phyloP scores from a whole-genome alignment of 2,888 invertebrate genomes.

The Pterostichus niger region DNA sequence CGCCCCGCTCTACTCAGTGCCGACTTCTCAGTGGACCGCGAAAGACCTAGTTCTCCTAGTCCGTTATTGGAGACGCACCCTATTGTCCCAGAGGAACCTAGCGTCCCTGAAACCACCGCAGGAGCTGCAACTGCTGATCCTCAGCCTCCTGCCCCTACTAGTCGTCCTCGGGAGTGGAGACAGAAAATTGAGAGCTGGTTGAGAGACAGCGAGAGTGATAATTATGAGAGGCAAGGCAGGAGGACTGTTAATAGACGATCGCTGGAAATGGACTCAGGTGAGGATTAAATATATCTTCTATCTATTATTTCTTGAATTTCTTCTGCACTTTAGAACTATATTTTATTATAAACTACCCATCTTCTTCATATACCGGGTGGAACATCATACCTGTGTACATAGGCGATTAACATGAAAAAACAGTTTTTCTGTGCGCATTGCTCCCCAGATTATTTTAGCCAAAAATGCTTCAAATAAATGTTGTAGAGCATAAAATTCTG shows the following conservation, averaged over 20 bases:
- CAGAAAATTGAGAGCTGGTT: slow-evolving; percentile 96
- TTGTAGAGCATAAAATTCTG: too few species aligned
- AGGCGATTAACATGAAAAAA: too few species aligned
- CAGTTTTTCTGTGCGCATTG: too few species aligned
- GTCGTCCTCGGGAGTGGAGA: slow-evolving; percentile 86
- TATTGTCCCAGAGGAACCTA: slow-evolving; percentile 76
- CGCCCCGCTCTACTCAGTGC: slow-evolving; percentile 88
- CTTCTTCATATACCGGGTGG: too few species aligned
- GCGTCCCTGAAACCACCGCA: slow-evolving; percentile 81
- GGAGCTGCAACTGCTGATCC: slow-evolving; percentile 63
- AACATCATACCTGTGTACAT: too few species aligned
- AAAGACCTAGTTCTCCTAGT: slow-evolving; percentile 85
- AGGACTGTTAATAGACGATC: slow-evolving; percentile 86
- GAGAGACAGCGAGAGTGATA: slow-evolving; percentile 90
- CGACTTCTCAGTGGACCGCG: slow-evolving; percentile 86
- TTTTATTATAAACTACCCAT: too few species aligned
- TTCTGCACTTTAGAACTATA: too few species aligned
- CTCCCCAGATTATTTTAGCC: too few species aligned
- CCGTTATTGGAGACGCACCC: slow-evolving; percentile 81
- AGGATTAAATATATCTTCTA: too few species aligned
- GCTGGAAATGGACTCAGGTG: slow-evolving; percentile 92
- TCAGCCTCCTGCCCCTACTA: not conserved
- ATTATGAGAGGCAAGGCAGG: slow-evolving; percentile 81
- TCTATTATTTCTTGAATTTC: too few species aligned
- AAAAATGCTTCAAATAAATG: too few species aligned